A percentile compares a stretch with the other conserved stretches of the same genome.
Evolutionary conservation across 1,140 invertebrate genomes (phyloP).

Genomic region (Phthorimaea operculella): DNA sequence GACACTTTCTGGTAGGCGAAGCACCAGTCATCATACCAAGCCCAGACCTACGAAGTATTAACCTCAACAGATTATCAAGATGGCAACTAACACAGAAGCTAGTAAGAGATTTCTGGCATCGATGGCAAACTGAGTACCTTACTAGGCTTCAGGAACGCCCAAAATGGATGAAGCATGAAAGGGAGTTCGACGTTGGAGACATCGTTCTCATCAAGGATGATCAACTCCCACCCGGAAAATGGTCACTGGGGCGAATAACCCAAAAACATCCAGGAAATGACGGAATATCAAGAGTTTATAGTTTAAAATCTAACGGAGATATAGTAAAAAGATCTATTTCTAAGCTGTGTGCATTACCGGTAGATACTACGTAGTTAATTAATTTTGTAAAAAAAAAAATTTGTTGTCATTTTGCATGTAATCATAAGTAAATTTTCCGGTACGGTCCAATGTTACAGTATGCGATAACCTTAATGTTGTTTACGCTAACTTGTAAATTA

Average conservation of each 20-base stretch:
- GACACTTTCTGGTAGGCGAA: conserved; percentile 7
- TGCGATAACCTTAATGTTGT: no score
- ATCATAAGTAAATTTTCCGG: no score
- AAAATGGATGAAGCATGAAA: conserved; percentile 25
- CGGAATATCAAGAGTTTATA: conserved; percentile 40
- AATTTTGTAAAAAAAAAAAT: no score
- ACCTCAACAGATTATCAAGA: conserved; percentile 8
- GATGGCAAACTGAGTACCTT: conserved; percentile 37
- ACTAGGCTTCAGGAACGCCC: conserved; percentile 23
- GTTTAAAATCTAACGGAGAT: conserved; percentile 26
- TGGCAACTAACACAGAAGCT: conserved; percentile 22
- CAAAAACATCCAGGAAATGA: conserved; percentile 40
- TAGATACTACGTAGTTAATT: no score
- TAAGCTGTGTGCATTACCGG: conserved; percentile 17
- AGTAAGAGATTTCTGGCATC: conserved; percentile 30
- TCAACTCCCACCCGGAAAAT: conserved; percentile 36
- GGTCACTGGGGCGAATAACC: conserved; percentile 41
- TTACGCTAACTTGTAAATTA: no score
- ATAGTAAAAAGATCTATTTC: conserved; percentile 19
- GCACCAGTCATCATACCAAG: conserved; percentile 19
- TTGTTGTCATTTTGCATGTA: no score
- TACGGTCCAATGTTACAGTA: no score
- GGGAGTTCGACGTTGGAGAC: conserved; percentile 18
- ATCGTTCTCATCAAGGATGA: conserved; percentile 41
- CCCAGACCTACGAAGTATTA: neutral